Evolutionary conservation across 2,888 invertebrate species (phyloP), one percentile per base, ranked within the genome.

Genomic region (Cinara cedri): DNA sequence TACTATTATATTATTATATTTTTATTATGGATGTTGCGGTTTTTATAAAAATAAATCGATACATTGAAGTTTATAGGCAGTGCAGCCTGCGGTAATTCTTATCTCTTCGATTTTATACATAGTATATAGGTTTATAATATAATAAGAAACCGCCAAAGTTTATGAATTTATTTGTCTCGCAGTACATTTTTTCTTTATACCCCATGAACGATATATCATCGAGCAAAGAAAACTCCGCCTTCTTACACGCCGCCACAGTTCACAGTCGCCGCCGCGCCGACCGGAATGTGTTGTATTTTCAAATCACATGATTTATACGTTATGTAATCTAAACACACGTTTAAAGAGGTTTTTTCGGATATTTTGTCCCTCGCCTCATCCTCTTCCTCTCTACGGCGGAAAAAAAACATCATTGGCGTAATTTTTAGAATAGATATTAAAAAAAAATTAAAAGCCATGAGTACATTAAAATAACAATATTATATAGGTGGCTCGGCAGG

Each of bases 291-390:
- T 78, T 68, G 57, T 76, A 46, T 78, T 60, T 78, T 62, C 42
- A 34, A 78, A 70, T 78, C 46, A 70, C 21, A 78, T 78, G 78
- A 78, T 70, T 78, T 78, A 78, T 78, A 68, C 78, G 76, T 70
- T 70, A 78, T 51, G 24, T 65, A 75, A 78, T 78, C 70, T 70
- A 70, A 78, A 78, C 78, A 70, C 51, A 21, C 57, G 60, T 70
- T 78, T 60, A 46, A 76, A 76, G 54, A 66, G 55, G 42, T 60
- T 60, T 26, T 60, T 65, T 4, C 44, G 34, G 16, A 54, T 65
- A 54, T 44, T 51, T 49, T 24, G 6, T 65, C 55, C 49, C 62
- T 63, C n/a, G n/a, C 55, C 55, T 57, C 66, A 34, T 55, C 66
- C 57, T 26, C 46, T 55, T 24, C 46, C 51, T 34, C n/a, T 66